Conservation (phyloP, 2,888 invertebrate species). For the Pandemis cinnamomeana region DNA sequence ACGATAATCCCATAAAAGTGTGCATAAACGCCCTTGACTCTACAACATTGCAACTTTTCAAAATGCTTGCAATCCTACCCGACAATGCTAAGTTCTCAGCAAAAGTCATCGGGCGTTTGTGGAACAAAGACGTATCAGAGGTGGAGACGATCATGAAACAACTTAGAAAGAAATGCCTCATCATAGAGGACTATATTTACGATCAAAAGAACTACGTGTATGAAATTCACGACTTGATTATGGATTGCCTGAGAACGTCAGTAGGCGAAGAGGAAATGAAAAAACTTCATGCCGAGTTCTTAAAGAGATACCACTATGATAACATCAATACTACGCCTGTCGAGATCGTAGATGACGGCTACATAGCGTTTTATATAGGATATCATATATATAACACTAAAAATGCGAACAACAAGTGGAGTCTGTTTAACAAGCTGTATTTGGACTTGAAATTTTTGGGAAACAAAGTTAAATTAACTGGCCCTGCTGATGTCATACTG, state of each 20-base stretch:
- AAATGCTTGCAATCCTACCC: conserved; percentile 87
- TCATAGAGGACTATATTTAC: conserved; percentile 86
- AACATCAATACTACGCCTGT: conserved; percentile 79
- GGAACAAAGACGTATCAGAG: conserved; percentile 69
- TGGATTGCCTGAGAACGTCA: conserved; percentile 85
- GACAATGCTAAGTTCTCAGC: conserved; percentile 88
- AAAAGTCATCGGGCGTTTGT: conserved; percentile 77
- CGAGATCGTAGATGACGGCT: conserved; percentile 88
- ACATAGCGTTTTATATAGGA: conserved; percentile 89
- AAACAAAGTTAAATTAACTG: conserved; percentile 87
- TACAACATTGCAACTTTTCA: conserved; percentile 80
- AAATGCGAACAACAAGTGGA: conserved; percentile 69
- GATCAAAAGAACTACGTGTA: conserved; percentile 86
- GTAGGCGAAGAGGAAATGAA: conserved; percentile 69
- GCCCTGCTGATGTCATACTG: conserved; percentile 87
- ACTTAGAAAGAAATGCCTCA: conserved; percentile 87
- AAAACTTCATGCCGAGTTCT: conserved; percentile 83
- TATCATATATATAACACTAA: conserved; percentile 86
- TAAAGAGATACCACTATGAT: conserved; percentile 83
- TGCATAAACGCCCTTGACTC: conserved; percentile 85
- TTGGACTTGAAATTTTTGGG: conserved; percentile 88
- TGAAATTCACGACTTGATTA: conserved; percentile 88
- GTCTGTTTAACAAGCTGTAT: conserved; percentile 85
- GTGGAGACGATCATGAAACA: conserved; percentile 87
- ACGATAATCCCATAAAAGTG: conserved; percentile 79